Base-by-base conservation (phyloP, 2,113 vertebrate species). In the Pseudorasbora parva region DNA sequence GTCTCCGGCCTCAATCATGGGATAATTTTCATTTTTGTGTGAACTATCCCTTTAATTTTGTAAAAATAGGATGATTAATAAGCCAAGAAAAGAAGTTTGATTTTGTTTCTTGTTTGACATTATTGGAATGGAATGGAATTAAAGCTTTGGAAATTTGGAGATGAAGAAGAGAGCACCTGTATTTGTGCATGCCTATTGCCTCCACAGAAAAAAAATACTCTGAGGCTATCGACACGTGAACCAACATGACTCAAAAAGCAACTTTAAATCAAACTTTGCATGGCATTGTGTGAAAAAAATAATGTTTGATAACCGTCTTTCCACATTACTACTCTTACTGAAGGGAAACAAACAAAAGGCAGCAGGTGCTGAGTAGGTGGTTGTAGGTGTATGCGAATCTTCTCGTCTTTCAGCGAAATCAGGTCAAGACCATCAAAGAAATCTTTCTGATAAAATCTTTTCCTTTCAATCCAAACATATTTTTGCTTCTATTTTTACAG, bases 211-310 rank as follows among this genome's bases (percentile, higher is more conserved):
- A n/a, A 2, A 68, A 37, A 7, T 19, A 8, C 15, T 8, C 0
- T 17, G 27, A 27, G 23, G 0, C 6, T 69, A 9, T 4, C 9
- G 3, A 69, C 17, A 37, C 10, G 5, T 21, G 19, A 69, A 23
- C 19, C 2, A 1, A 1, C 66, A 43, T 69, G 19, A 1, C 9
- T 43, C 21, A n/a, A 43, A 69, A n/a, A 69, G 5, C 10, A 37
- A 69, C 37, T 69, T 43, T 69, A 37, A n/a, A 69, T 69, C 66
- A 69, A 69, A 69, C 19, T 5, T 66, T 33, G 62, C 62, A 69
- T 43, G 37, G 1, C 66, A 43, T 43, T 5, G 17, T 54, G 17
- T 54, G 19, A 41, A 64, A 64, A 64, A 30, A 59, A 59, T n/a
- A 15, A 43, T 69, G 37, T 69, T 43, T 69, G 21, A 69, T 69